Evolutionary conservation across 2,113 vertebrate species (phyloP), one percentile per base, ranked within the genome.

Genomic region (Hemibagrus wyckioides): DNA sequence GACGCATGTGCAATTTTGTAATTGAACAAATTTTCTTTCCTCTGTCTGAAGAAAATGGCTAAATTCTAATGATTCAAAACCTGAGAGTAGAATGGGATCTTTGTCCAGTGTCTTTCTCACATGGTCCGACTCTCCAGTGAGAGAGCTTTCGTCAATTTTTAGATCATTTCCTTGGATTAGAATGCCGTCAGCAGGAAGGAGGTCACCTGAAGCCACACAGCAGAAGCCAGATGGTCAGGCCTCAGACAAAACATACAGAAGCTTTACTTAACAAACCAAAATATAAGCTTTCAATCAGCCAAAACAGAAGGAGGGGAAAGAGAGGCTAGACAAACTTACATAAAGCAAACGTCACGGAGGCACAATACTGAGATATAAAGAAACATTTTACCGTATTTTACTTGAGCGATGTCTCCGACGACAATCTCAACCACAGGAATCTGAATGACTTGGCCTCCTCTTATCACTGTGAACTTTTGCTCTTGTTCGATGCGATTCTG

Each of bases 101-200:
- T 96, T 97, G 90, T 96, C 96, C 85, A 95, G 88, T 25, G 92
- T 96, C 91, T 99, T 99, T 94, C 96, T 98, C 92, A 99, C 98
- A 86, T 98, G 98, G 93, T 99, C 98, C 30, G 98, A 99, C 95
- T 99, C 98, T 88, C 98, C 98, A 65, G 98, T 99, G 91, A 99
- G 93, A 0, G 98, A 98, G 91, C 98, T 99, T 93, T 99, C 98
- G 79, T 99, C 98, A 87, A 99, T 97, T 94, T 98, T 99, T 82
- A 99, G 95, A 89, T 99, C 98, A 30, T 99, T 99, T 90, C 98
- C 95, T 93, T 99, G 98, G 93, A 99, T 99, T 80, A 99, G 94
- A 81, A 99, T 92, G 57, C 98, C 98, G 48, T 99, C 98, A 2
- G 98, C 96, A 0, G 98, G 98, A 65, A 99, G 95, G 89, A 99